These are phyloP conservation scores for Limnephilus auricula DNA, from an alignment of 2,888 invertebrate genomes.

Conservation along the genomic window DNA sequence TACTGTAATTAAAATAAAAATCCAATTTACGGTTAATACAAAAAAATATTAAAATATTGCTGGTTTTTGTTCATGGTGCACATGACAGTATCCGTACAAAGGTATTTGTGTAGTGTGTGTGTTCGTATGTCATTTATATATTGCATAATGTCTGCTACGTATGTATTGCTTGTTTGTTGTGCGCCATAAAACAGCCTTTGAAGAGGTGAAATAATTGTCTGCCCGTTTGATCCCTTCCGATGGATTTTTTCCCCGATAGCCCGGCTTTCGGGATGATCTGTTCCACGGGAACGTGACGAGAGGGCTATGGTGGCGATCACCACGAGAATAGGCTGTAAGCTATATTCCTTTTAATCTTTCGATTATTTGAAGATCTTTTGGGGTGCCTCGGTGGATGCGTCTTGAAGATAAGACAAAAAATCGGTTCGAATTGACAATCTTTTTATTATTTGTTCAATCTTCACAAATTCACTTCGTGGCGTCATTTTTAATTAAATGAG, in stretches of 20 bases:
- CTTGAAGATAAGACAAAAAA: not conserved
- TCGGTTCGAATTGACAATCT: not conserved
- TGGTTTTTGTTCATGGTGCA: not conserved
- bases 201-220: not conserved
- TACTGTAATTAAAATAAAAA: too few relatives aligned
- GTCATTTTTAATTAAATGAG: too few relatives aligned
- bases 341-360: not conserved
- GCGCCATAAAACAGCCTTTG: not conserved
- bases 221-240: slow-evolving; percentile 6
- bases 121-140: not conserved
- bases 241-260: slow-evolving; percentile 20
- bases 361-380: not conserved
- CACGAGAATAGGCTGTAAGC: not conserved
- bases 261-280: slow-evolving; percentile 31
- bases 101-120: not conserved
- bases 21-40: too few relatives aligned
- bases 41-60: too few relatives aligned
- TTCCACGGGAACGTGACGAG: slow-evolving; percentile 30
- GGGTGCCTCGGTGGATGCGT: not conserved
- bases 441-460: not conserved
- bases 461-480: too few relatives aligned
- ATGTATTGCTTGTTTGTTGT: not conserved
- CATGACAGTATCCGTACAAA: not conserved
- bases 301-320: not conserved
- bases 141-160: not conserved